Base-by-base conservation (phyloP, 2,888 invertebrate species). In the Abrostola triplasia region DNA sequence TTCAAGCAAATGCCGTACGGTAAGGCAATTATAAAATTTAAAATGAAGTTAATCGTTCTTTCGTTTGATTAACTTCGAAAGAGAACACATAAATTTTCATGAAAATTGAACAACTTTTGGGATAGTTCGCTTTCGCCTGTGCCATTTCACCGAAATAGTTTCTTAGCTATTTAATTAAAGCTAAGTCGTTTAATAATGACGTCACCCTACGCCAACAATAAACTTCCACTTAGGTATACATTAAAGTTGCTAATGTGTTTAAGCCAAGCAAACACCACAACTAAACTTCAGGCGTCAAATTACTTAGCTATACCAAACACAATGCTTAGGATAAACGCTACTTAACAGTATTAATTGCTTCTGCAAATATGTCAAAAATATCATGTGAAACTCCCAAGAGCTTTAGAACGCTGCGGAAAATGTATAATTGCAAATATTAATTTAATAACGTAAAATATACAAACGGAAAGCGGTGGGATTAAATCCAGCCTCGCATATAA, bases 111-210 rank as follows among this genome's bases (percentile, higher is more conserved):
- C 67, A 84, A 88, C 82, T 87, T 86, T 79, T 65, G 67, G 74
- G 78, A 84, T 88, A 86, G 84, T 88, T 87, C 70, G 63, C 65
- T 73, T 76, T 82, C 72, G 67, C 69, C 47, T 70, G 58, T 77
- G 81, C 82, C 85, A 84, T 84, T 88, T 82, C 65, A 67, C 73
- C 72, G 61, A 84, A 85, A 89, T 89, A 90, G 88, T 89, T 89
- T 76, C 79, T 73, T 77, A 82, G 81, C 74, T 80, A 84, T 88
- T 88, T 85, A 79, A 87, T 87, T 83, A 85, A 82, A 82, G 74
- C 67, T 61, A 73, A 72, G 74, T 73, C 68, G 70, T 81, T 70
- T 77, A 81, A 81, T 84, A 81, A 86, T 75, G 77, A 78, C 78
- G 68, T 82, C 73, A 75, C 68, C 50, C 62, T 70, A 41, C 64